These are phyloP conservation scores for Hystrix brachyura DNA, from an alignment of 2,113 vertebrate genomes.

Conservation along the genomic window DNA sequence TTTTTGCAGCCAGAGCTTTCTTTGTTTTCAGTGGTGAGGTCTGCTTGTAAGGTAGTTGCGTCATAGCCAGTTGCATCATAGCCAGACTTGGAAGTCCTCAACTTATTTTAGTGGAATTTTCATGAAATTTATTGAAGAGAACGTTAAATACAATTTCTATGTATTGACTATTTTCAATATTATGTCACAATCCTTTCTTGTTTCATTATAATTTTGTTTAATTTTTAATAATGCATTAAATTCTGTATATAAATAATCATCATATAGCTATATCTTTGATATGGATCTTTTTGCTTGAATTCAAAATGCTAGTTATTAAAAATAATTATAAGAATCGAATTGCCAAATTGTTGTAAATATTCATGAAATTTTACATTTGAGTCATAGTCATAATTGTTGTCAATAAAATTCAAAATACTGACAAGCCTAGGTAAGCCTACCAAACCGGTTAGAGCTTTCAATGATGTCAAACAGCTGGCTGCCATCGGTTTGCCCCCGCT, in stretches of 20 bases:
- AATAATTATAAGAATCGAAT: background rate
- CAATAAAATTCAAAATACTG: background rate
- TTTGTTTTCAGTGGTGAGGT: background rate
- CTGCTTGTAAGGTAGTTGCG: background rate
- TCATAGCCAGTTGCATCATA: background rate
- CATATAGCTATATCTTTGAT: background rate
- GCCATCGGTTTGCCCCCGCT: background rate
- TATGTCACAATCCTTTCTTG: background rate
- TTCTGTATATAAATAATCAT: background rate
- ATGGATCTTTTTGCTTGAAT: background rate
- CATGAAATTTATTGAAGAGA: background rate
- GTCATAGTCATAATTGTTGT: background rate
- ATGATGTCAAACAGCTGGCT: background rate
- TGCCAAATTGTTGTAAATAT: background rate
- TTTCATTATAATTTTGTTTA: slow-evolving; percentile 12
- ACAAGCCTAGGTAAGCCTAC: background rate
- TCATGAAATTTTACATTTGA: background rate
- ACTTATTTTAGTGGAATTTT: background rate
- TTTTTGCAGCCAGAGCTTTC: background rate
- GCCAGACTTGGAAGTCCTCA: background rate
- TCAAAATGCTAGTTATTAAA: slow-evolving; percentile 4
- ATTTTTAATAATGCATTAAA: background rate
- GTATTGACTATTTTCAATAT: background rate
- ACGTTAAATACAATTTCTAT: slow-evolving; percentile 9
- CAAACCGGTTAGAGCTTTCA: background rate